Evolutionary conservation across 1,140 invertebrate species (phyloP).

Genomic region (Neodiprion fabricii): DNA sequence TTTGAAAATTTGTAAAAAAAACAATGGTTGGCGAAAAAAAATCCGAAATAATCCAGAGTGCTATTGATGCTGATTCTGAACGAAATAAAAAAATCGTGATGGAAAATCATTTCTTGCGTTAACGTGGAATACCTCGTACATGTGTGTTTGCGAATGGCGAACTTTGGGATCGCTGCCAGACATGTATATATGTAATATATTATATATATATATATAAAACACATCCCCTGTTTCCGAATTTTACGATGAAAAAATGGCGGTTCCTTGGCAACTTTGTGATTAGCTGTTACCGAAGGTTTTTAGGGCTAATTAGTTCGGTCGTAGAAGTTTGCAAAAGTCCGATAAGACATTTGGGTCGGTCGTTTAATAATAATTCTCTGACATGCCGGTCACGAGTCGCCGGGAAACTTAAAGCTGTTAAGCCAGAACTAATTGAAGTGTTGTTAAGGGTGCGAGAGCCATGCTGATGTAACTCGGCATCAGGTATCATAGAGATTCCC

Average conservation of each 20-base stretch:
- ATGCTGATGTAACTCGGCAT: conserved; percentile 15
- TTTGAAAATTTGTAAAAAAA: too few species aligned
- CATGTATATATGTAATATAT: too few species aligned
- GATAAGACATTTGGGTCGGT: neutral
- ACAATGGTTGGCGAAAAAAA: too few species aligned
- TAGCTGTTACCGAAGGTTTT: neutral
- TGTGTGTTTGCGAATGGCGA: too few species aligned
- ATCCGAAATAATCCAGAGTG: too few species aligned
- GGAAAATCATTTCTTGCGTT: too few species aligned
- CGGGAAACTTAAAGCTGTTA: conserved; percentile 43
- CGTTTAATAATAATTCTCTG: conserved; percentile 41
- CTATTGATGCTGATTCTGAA: too few species aligned
- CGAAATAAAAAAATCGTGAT: too few species aligned
- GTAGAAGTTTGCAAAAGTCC: neutral
- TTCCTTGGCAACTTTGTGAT: neutral
- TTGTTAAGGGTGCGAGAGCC: neutral
- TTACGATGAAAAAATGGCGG: neutral
- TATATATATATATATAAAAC: too few species aligned
- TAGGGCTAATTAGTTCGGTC: neutral
- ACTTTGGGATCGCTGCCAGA: too few species aligned
- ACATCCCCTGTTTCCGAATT: neutral
- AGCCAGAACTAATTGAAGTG: conserved; percentile 27
- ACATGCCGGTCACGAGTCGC: conserved; percentile 45
- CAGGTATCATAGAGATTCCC: conserved; percentile 25
- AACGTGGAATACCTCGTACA: too few species aligned